Conservation (phyloP, 2,797 vertebrate genomes). For the Setipinna tenuifilis region DNA sequence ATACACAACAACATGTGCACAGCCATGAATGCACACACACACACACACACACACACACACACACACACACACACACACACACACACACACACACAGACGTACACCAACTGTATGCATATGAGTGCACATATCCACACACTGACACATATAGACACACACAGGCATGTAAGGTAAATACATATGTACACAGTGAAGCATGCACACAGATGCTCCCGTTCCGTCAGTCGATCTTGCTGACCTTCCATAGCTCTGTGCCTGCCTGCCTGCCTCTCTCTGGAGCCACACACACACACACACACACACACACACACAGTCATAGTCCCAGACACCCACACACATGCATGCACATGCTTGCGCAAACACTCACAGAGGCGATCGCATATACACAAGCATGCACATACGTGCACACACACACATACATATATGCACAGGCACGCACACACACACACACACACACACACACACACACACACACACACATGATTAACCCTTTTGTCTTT, state of each 20-base stretch:
- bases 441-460: background rate
- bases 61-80: constrained; percentile 21
- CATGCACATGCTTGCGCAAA: no score
- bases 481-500: background rate
- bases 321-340: no score
- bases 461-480: background rate
- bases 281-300: constrained; percentile 9
- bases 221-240: background rate
- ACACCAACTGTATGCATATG: background rate
- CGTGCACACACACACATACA: background rate
- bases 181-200: background rate
- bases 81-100: background rate
- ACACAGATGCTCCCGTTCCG: background rate
- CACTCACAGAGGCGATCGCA: no score
- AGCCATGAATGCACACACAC: background rate
- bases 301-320: no score
- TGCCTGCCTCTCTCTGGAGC: background rate
- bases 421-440: background rate
- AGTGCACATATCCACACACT: background rate
- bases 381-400: no score
- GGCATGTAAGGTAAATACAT: background rate
- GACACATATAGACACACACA: background rate
- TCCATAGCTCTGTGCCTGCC: background rate
- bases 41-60: constrained; percentile 27
- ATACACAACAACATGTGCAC: no score